Base-by-base conservation (phyloP, 1,140 invertebrate species). In the Ladona fulva region DNA sequence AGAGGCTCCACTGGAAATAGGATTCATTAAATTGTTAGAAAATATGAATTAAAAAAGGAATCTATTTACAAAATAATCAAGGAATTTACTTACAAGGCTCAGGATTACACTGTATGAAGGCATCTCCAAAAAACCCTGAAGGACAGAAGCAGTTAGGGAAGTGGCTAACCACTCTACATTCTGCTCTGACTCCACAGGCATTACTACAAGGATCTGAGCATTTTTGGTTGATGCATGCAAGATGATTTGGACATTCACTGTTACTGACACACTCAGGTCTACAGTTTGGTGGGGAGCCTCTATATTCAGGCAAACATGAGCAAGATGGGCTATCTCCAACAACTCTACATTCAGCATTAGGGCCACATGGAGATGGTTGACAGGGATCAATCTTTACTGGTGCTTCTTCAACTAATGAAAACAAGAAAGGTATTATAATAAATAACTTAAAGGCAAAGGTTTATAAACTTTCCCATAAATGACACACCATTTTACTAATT, bases 181-280 rank as follows among this genome's bases (percentile, higher is more conserved):
- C 82, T 6, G 90, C 88, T 80, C 87, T 87, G 29, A 86, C 78
- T 22, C 89, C 89, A 80, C 90, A 91, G 19, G 87, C 84, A 29
- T 88, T 88, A 7, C 85, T 84, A 80, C 88, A 89, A 25, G 88
- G 88, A 81, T 89, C 86, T 78, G 81, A 81, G 79, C 89, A 90
- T 78, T 88, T 89, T 79, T 88, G 87, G 80, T 89, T 90, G 19
- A 91, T 89, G 81, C 92, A 93, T 25, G 91, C 90, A 76, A 87
- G 84, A 80, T 87, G 86, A 77, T 83, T 86, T 0, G 87, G 80
- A 82, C 92, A 93, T 81, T 93, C 91, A 0, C 88, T 87, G 82
- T 91, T 91, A 80, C 89, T 89, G 25, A 88, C 87, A 83, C 92
- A 93, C 84, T 92, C 91, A 11, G 91, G 91, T 78, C 89, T 83